A percentile compares a stretch with the other conserved stretches of the same genome.
phyloP scores from a whole-genome alignment of 2,113 vertebrate genomes.

The Hymenochirus boettgeri region DNA sequence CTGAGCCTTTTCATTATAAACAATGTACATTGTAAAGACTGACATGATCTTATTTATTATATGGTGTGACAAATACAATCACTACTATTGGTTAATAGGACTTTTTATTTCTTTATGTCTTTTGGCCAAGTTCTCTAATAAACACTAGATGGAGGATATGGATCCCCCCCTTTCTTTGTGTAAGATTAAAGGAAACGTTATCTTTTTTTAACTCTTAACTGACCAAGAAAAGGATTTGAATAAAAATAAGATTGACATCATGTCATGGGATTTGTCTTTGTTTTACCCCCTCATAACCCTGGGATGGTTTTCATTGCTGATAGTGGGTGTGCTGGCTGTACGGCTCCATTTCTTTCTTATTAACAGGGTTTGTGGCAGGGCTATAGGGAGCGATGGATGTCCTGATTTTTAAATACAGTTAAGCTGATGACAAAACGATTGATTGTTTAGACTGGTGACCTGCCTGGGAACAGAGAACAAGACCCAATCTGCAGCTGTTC shows the following conservation, averaged over 20 bases:
- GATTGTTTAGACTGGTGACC: conserved; percentile 47
- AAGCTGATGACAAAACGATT: conserved; percentile 53
- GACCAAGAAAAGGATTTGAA: conserved; percentile 63
- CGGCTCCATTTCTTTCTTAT: conserved; percentile 10
- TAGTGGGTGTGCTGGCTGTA: too few species aligned
- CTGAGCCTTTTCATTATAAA: conserved; percentile 69
- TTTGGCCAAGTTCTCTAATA: conserved; percentile 67
- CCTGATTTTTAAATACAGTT: too few species aligned
- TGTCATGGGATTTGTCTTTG: background rate
- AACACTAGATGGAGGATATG: conserved; percentile 72
- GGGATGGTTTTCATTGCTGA: too few species aligned
- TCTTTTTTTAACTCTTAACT: conserved; percentile 70
- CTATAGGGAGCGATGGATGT: too few species aligned
- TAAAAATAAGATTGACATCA: conserved; percentile 21
- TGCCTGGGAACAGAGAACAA: conserved; percentile 59
- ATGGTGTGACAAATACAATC: conserved; percentile 73
- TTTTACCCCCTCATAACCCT: too few species aligned
- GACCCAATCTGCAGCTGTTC: conserved; percentile 74
- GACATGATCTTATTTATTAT: conserved; percentile 86
- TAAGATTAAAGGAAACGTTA: conserved; percentile 62
- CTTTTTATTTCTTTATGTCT: conserved; percentile 61
- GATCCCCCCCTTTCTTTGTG: conserved; percentile 65
- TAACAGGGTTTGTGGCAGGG: too few species aligned
- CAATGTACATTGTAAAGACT: conserved; percentile 65
- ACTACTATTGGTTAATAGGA: conserved; percentile 65